A percentile compares a stretch with the other conserved stretches of the same genome.
These are phyloP conservation scores for Centropyge bicolor DNA, from an alignment of 2,797 vertebrate species.

Conservation along the genomic window DNA sequence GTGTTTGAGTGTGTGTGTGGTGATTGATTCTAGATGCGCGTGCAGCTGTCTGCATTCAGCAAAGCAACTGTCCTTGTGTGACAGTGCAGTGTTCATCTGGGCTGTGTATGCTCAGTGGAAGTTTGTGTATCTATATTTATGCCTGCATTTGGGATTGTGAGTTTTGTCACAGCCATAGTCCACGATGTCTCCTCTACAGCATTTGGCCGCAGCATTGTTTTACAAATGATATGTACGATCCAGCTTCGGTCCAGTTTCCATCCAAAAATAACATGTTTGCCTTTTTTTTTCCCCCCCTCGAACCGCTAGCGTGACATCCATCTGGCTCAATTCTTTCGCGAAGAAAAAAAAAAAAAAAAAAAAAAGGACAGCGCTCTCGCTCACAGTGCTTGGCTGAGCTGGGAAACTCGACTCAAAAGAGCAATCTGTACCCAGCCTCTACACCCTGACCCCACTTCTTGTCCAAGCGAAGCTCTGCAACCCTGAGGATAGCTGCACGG, in stretches of 20 bases:
- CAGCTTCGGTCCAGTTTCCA: slow-evolving; percentile 6
- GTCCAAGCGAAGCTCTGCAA: slow-evolving; percentile 45
- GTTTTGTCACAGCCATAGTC: slow-evolving; percentile 30
- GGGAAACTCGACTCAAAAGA: slow-evolving; percentile 37
- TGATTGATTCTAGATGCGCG: slow-evolving; percentile 51
- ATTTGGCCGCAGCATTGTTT: slow-evolving; percentile 30
- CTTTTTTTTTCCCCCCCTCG: not conserved
- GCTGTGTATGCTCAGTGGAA: not conserved
- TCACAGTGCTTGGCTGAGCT: slow-evolving; percentile 15
- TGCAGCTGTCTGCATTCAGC: slow-evolving; percentile 46
- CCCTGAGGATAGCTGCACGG: slow-evolving; percentile 46
- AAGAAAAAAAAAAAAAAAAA: slow-evolving; percentile 14
- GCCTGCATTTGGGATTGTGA: slow-evolving; percentile 25
- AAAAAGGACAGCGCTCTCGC: slow-evolving; percentile 20
- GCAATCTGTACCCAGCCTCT: slow-evolving; percentile 31
- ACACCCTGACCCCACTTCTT: slow-evolving; percentile 41
- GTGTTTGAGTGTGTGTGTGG: not conserved
- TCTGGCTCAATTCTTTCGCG: slow-evolving; percentile 35
- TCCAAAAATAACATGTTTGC: slow-evolving; percentile 44
- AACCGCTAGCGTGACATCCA: slow-evolving; percentile 16
- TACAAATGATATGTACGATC: slow-evolving; percentile 23
- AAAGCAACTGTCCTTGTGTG: slow-evolving; percentile 46
- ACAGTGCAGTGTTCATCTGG: slow-evolving; percentile 21
- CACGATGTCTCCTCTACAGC: not conserved
- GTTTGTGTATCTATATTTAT: slow-evolving; percentile 37